Percentiles rank a stretch among this genome's conserved stretches.
Conservation (phyloP, 2,888 invertebrate genomes). For the Hedychridium roseum region DNA sequence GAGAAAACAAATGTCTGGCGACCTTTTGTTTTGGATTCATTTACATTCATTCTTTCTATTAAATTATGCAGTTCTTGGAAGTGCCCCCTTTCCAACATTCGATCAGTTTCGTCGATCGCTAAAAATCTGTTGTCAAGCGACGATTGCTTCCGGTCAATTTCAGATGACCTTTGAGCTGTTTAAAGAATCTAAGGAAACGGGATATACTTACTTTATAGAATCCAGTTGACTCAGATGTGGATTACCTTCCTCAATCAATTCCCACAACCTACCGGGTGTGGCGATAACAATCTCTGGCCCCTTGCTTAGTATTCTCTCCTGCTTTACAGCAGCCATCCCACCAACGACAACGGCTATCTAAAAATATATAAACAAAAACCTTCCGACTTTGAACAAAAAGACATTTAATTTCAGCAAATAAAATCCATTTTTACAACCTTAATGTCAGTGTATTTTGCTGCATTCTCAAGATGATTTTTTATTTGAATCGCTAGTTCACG, state of each 20-base stretch:
- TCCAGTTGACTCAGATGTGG: conserved; percentile 77
- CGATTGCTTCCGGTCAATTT: no score
- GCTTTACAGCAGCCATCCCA: conserved; percentile 93
- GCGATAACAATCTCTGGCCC: conserved; percentile 95
- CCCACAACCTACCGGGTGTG: conserved; percentile 97
- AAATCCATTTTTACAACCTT: conserved; percentile 53
- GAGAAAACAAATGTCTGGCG: conserved; percentile 97
- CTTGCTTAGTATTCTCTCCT: conserved; percentile 82
- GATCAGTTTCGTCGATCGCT: conserved; percentile 97
- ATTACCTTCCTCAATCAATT: conserved; percentile 83
- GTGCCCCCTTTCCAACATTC: conserved; percentile 97
- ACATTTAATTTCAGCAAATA: background rate
- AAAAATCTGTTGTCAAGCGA: conserved; percentile 72
- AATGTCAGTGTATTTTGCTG: conserved; percentile 82
- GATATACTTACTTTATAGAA: conserved; percentile 70
- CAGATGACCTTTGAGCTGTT: no score
- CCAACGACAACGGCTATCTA: conserved; percentile 86
- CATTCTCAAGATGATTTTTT: conserved; percentile 80
- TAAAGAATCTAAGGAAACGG: no score
- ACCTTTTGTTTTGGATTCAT: conserved; percentile 67
- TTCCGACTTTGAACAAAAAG: background rate
- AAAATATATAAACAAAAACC: conserved; percentile 16
- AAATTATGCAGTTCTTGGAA: conserved; percentile 89
- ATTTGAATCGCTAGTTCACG: conserved; percentile 96
- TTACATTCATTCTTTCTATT: conserved; percentile 80